Percentiles rank a stretch among this genome's conserved stretches.
These are phyloP conservation scores for Pseudomyrmex cubaensis DNA, from an alignment of 1,140 invertebrate species.

Conservation along the genomic window DNA sequence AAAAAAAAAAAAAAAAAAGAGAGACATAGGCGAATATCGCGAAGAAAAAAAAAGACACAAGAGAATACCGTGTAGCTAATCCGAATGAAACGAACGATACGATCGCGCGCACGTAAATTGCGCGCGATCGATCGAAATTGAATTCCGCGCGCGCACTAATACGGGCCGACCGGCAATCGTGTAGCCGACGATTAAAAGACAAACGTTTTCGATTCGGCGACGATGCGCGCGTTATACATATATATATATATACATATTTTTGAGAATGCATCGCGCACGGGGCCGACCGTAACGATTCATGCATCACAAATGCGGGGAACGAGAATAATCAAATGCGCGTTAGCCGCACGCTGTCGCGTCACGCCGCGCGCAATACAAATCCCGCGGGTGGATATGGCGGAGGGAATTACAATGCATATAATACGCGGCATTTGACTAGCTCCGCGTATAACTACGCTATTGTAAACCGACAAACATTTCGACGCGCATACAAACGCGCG, in stretches of 20 bases:
- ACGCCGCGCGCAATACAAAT: conserved; percentile 62
- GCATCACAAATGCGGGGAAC: conserved; percentile 56
- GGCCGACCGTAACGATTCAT: conserved; percentile 34
- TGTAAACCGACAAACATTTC: conserved; percentile 56
- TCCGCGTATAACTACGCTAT: conserved; percentile 63
- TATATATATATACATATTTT: conserved; percentile 8
- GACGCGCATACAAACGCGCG: conserved; percentile 34
- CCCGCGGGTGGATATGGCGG: conserved; percentile 22
- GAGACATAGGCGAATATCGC: too few species aligned
- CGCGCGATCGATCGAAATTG: not conserved
- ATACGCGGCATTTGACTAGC: conserved; percentile 60
- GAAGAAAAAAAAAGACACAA: not conserved
- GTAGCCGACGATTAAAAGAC: not conserved
- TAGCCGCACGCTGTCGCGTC: conserved; percentile 59
- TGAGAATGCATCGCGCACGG: conserved; percentile 34
- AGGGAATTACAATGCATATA: conserved; percentile 66
- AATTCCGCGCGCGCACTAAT: not conserved
- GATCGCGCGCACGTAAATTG: not conserved
- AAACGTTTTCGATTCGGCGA: conserved; percentile 25
- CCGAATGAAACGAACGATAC: not conserved
- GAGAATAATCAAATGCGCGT: conserved; percentile 63
- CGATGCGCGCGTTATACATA: not conserved
- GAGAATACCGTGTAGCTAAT: not conserved
- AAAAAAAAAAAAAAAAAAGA: not conserved
- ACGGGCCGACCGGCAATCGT: not conserved